Conservation (phyloP, 2,113 vertebrate species). For the Albula goreensis region DNA sequence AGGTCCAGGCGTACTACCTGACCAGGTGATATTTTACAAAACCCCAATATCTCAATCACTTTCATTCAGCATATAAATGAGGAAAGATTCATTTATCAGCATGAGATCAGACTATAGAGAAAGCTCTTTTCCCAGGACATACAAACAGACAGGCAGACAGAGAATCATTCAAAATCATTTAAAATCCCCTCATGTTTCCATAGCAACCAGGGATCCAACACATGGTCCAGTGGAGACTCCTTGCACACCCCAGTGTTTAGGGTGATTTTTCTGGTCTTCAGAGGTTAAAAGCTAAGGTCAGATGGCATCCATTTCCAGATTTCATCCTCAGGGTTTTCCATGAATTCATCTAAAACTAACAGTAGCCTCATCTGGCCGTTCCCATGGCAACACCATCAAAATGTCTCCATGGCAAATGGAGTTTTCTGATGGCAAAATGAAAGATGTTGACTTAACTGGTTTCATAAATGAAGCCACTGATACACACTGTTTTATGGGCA, state of each 20-base stretch:
- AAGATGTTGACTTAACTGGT: neutral
- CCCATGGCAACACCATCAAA: neutral
- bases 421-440: neutral
- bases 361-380: neutral
- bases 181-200: conserved; percentile 5
- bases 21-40: neutral
- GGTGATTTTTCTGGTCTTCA: neutral
- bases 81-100: too few species aligned
- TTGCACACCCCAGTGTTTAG: neutral
- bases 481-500: neutral
- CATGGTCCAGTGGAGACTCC: too few species aligned
- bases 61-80: too few species aligned
- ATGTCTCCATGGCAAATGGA: neutral
- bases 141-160: neutral
- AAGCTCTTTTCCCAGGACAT: neutral
- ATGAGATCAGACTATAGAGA: too few species aligned
- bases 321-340: neutral
- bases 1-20: neutral
- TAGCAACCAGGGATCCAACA: neutral
- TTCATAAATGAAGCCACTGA: neutral
- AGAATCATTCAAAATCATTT: neutral
- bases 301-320: neutral
- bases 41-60: neutral
- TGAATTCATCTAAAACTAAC: neutral
- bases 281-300: conserved; percentile 1